A percentile compares a stretch with the other conserved stretches of the same genome.
phyloP scores from a whole-genome alignment of 23 tunicate species.

The Styela clava region DNA sequence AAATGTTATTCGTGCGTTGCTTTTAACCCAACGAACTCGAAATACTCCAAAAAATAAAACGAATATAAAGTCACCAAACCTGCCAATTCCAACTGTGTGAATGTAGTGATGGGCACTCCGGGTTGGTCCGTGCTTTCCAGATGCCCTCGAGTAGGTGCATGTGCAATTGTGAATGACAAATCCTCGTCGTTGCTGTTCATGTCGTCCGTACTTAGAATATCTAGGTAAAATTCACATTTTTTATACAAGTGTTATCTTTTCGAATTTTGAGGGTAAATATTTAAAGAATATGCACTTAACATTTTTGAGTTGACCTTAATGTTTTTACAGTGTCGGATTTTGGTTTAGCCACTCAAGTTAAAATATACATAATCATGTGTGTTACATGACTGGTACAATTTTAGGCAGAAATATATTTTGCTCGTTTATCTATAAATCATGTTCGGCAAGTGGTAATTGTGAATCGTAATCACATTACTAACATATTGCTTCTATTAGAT shows the following conservation, averaged over 20 bases:
- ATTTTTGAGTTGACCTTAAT: not conserved
- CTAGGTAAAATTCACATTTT: conserved; percentile 19
- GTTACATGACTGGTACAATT: too few species aligned
- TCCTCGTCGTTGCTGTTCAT: conserved; percentile 85
- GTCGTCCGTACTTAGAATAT: conserved; percentile 89
- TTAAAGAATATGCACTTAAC: not conserved
- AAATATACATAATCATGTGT: not conserved
- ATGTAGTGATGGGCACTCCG: conserved; percentile 74
- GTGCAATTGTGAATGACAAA: conserved; percentile 54
- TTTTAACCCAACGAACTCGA: too few species aligned
- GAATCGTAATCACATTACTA: too few species aligned
- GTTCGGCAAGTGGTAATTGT: too few species aligned
- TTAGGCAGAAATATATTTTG: too few species aligned
- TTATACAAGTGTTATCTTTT: not conserved
- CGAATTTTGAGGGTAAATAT: not conserved
- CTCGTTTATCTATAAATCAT: too few species aligned
- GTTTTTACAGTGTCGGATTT: not conserved
- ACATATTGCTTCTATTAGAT: too few species aligned
- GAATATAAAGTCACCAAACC: conserved; percentile 31
- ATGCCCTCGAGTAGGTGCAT: conserved; percentile 79
- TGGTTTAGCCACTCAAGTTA: not conserved
- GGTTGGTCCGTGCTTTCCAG: conserved; percentile 91
- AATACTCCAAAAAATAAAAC: too few species aligned
- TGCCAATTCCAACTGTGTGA: conserved; percentile 91
- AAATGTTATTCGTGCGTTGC: too few species aligned